These are phyloP conservation scores for Lampris megalopsis DNA, from an alignment of 2,113 vertebrate species.

Conservation along the genomic window DNA sequence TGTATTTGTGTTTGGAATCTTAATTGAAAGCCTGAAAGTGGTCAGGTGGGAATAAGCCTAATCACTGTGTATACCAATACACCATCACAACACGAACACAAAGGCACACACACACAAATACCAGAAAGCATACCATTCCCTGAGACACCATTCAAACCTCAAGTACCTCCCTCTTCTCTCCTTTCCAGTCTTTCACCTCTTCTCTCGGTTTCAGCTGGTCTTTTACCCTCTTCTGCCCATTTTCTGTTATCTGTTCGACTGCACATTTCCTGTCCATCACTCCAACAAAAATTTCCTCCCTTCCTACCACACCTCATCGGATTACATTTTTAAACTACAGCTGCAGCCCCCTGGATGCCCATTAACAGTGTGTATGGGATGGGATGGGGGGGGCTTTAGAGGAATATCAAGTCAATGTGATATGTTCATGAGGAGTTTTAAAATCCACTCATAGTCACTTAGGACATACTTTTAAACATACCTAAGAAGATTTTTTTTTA, in stretches of 20 bases:
- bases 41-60: constrained; percentile 93
- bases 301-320: constrained; percentile 49
- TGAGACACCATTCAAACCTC: constrained; percentile 88
- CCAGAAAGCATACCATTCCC: constrained; percentile 87
- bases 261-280: too few relatives aligned
- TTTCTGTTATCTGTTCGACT: neutral
- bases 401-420: constrained; percentile 1
- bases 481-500: too few relatives aligned
- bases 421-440: constrained; percentile 57
- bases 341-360: constrained; percentile 58
- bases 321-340: constrained; percentile 63
- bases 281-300: neutral
- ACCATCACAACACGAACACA: constrained; percentile 78
- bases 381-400: too few relatives aligned
- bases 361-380: constrained; percentile 19
- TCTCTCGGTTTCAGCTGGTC: neutral
- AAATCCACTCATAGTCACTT: constrained; percentile 45
- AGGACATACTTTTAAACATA: constrained; percentile 56
- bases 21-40: constrained; percentile 95
- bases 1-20: constrained; percentile 94
- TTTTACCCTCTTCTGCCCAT: neutral
- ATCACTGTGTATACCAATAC: constrained; percentile 91
- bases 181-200: constrained; percentile 9
- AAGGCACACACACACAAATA: constrained; percentile 38
- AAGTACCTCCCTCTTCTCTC: constrained; percentile 47